phyloP scores from a whole-genome alignment of 2,797 vertebrate species.

The Allobates femoralis region DNA sequence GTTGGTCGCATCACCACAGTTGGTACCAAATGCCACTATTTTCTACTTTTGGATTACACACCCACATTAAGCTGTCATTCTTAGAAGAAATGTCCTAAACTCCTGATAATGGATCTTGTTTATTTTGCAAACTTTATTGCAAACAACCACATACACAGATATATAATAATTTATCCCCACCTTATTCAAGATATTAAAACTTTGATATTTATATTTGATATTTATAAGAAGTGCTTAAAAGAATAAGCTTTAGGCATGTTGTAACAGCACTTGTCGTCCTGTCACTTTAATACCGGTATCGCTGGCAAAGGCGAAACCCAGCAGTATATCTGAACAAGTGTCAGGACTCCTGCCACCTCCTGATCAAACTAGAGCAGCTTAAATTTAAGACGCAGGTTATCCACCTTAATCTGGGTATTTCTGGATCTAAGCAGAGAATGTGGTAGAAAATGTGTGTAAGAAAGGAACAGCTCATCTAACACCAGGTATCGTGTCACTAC shows the following conservation, averaged over 20 bases:
- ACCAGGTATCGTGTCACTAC: neutral
- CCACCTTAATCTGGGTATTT: constrained; percentile 47
- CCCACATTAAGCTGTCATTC: too few species aligned
- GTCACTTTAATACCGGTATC: neutral
- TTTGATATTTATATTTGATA: neutral
- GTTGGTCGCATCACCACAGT: too few species aligned
- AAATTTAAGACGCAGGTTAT: constrained; percentile 27
- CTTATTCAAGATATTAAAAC: neutral
- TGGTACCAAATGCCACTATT: too few species aligned
- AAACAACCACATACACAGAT: neutral
- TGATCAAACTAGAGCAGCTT: constrained; percentile 41
- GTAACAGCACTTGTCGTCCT: neutral
- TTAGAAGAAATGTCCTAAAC: too few species aligned
- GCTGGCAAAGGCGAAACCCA: neutral
- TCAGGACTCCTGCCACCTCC: constrained; percentile 27
- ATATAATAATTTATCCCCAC: neutral
- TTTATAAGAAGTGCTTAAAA: neutral
- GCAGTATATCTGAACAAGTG: constrained; percentile 3
- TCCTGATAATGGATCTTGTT: too few species aligned
- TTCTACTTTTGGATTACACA: too few species aligned
- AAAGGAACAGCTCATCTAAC: neutral
- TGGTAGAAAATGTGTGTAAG: neutral
- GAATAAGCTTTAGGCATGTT: neutral
- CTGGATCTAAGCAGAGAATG: constrained; percentile 45
- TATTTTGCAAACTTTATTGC: too few species aligned